Conservation (phyloP, 2,113 vertebrate genomes). For the Oxyruncus cristatus region DNA sequence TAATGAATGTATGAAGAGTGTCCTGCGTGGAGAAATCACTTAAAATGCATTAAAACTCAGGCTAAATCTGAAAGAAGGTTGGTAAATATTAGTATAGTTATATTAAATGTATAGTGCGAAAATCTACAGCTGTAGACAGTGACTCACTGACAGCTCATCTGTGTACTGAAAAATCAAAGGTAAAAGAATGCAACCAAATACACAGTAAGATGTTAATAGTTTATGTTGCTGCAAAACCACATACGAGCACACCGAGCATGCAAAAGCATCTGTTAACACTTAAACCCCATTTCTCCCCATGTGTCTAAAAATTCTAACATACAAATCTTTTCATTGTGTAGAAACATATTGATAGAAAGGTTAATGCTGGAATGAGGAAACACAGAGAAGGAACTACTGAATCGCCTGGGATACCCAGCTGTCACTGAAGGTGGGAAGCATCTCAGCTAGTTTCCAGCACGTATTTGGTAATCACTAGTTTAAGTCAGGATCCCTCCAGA, state of each 20-base stretch:
- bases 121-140: not conserved
- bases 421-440: not conserved
- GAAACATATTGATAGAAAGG: not conserved
- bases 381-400: not conserved
- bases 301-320: not conserved
- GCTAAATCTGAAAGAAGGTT: not conserved
- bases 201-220: not conserved
- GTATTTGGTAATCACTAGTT: not conserved
- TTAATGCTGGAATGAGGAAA: not conserved
- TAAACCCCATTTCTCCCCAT: not conserved
- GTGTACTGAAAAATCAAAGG: not conserved
- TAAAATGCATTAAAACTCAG: not conserved
- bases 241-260: not conserved
- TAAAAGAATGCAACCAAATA: not conserved
- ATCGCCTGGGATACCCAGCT: accelerated
- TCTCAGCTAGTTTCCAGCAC: not conserved
- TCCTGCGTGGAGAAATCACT: not conserved
- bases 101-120: not conserved
- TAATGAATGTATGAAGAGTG: not conserved
- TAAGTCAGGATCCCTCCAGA: not conserved
- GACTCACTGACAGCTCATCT: not conserved
- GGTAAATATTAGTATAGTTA: not conserved
- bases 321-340: not conserved
- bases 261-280: not conserved
- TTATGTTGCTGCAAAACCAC: not conserved